Evolutionary conservation across 2,113 vertebrate species (phyloP).

Genomic region (Spermophilus dauricus): DNA sequence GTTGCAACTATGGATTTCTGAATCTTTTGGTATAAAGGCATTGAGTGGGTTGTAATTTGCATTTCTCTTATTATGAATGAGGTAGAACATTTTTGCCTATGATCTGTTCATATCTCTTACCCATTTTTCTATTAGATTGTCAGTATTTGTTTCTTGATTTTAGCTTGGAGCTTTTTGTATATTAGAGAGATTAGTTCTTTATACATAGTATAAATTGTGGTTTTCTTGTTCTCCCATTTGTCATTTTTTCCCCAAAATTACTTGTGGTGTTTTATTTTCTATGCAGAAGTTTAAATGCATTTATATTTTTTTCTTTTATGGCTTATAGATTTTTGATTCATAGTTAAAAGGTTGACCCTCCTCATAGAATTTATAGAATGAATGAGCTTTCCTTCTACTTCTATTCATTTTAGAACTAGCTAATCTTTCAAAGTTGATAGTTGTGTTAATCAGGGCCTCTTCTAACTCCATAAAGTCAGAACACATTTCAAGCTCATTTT

Average conservation of each 20-base stretch:
- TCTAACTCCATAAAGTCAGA: background rate
- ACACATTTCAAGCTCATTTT: slow-evolving; percentile 18
- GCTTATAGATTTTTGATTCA: slow-evolving; percentile 32
- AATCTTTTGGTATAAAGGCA: background rate
- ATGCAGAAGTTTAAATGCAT: slow-evolving; percentile 13
- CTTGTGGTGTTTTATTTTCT: slow-evolving; percentile 2
- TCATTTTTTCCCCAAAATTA: background rate
- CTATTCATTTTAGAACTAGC: slow-evolving; percentile 32
- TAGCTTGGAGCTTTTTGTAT: background rate
- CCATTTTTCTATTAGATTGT: background rate
- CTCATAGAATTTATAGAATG: background rate
- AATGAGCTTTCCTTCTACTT: slow-evolving; percentile 4
- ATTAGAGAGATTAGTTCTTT: background rate
- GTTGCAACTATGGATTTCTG: background rate
- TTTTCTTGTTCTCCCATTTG: background rate
- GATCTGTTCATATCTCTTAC: background rate
- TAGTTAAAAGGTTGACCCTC: slow-evolving; percentile 12
- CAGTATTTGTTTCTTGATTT: background rate
- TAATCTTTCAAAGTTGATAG: slow-evolving; percentile 39
- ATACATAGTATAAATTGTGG: background rate
- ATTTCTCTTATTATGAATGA: background rate
- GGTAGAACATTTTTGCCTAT: background rate
- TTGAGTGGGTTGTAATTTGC: background rate
- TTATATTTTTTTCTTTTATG: slow-evolving; percentile 44
- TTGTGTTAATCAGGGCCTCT: slow-evolving; percentile 36